These are phyloP conservation scores for Brachionus koreanus DNA, from an alignment of 1,140 invertebrate species.

Conservation along the genomic window DNA sequence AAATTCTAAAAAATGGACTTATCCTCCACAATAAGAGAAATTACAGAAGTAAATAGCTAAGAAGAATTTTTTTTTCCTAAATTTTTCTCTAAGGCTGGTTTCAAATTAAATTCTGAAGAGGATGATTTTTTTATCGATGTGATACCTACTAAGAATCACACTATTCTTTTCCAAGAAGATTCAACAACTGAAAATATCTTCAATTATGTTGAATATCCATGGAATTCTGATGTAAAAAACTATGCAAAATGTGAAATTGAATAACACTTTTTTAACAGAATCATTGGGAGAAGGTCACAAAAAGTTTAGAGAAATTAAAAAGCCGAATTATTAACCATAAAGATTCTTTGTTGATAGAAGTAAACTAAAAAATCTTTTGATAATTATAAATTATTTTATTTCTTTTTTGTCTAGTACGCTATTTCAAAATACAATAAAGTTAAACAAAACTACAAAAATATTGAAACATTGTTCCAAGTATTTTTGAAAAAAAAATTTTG, in stretches of 20 bases:
- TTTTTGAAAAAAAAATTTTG: not conserved
- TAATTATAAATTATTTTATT: not conserved
- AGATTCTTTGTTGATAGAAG: not conserved
- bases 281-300: not conserved
- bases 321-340: not conserved
- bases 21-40: not conserved
- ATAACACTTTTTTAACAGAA: not conserved
- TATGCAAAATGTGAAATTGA: not conserved
- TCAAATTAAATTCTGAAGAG: not conserved
- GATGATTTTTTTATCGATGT: not conserved
- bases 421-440: not conserved
- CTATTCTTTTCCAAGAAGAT: not conserved
- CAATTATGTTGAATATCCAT: not conserved
- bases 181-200: not conserved
- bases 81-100: not conserved
- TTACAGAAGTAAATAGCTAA: not conserved
- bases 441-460: not conserved
- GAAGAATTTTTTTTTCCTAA: not conserved
- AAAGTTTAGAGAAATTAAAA: not conserved
- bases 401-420: not conserved
- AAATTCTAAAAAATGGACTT: not conserved
- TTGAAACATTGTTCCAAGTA: not conserved
- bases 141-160: not conserved
- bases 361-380: not conserved
- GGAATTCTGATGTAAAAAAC: not conserved